Evolutionary conservation across 2,888 invertebrate species (phyloP).

Genomic region (Archips xylosteana): DNA sequence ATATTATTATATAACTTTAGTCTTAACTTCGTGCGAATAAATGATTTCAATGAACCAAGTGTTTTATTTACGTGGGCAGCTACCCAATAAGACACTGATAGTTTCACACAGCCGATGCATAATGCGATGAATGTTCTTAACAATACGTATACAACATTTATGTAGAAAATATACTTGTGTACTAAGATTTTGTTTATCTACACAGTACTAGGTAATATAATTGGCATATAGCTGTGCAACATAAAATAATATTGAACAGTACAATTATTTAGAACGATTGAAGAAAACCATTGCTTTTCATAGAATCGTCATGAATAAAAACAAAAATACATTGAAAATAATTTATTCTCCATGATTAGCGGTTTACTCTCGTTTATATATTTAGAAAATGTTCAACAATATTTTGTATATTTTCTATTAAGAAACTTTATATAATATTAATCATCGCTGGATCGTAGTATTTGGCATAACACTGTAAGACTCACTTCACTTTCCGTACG

Average conservation of each 20-base stretch:
- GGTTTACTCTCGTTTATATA: constrained; percentile 79
- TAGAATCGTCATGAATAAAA: constrained; percentile 60
- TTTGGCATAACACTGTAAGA: constrained; percentile 85
- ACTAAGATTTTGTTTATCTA: background rate
- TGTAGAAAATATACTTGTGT: background rate
- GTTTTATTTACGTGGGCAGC: constrained; percentile 52
- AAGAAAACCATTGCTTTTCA: background rate
- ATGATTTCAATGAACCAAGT: constrained; percentile 48
- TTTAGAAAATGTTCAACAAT: constrained; percentile 85
- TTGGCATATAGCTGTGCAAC: background rate
- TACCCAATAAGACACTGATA: constrained; percentile 25
- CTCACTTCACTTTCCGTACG: constrained; percentile 65
- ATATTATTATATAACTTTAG: constrained; percentile 4
- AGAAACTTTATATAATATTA: constrained; percentile 79
- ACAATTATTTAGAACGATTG: background rate
- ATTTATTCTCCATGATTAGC: constrained; percentile 83
- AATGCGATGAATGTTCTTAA: background rate
- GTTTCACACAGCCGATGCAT: background rate
- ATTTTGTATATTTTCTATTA: constrained; percentile 82
- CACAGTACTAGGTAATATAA: too few relatives aligned
- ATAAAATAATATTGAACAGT: background rate
- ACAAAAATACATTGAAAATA: constrained; percentile 79
- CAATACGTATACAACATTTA: background rate
- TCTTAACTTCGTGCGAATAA: constrained; percentile 50
- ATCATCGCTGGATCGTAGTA: constrained; percentile 80